Base-by-base conservation (phyloP, 2,888 invertebrate genomes). In the Strigamia maritima region DNA sequence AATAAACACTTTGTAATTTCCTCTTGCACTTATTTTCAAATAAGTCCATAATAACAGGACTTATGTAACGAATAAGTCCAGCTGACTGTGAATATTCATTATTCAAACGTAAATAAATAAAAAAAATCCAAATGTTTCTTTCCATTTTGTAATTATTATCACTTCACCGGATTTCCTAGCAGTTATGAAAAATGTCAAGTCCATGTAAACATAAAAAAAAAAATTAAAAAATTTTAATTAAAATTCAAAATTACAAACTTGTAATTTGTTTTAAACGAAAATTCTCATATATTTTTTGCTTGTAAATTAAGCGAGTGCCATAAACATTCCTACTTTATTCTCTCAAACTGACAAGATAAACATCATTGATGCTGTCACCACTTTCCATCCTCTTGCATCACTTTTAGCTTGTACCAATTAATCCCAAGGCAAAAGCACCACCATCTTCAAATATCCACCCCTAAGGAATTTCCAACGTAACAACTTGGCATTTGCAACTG, bases 311-410 rank as follows among this genome's bases (percentile, higher is more conserved):
- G 12, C 22, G 22, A 65, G 24, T 65, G 60, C 22, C 60, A 24
- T 65, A 65, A 65, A 65, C 60, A 65, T 65, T 65, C 24, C 60
- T 65, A 65, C 60, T 65, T 65, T 65, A 65, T 65, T 65, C 24
- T 65, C 60, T 22, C 24, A 24, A 54, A 1, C 60, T 65, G 60
- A 65, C 60, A 65, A 65, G 60, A 65, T 65, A 65, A 65, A 65
- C 60, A 65, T 65, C 60, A 65, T 65, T 65, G 60, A 65, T 65
- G 60, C 24, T 65, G 60, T 65, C 60, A 22, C 60, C 19, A 65
- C 60, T 65, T 22, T 0, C 60, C 24, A n/a, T 7, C 60, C 60
- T 65, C 60, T 65, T 65, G 60, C 60, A 65, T 65, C 60, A 65
- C 60, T 65, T 65, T 65, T 19, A 65, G 19, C 60, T 65, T 65